Evolutionary conservation across 2,888 invertebrate species (phyloP).

Genomic region (Melitaea athalia): DNA sequence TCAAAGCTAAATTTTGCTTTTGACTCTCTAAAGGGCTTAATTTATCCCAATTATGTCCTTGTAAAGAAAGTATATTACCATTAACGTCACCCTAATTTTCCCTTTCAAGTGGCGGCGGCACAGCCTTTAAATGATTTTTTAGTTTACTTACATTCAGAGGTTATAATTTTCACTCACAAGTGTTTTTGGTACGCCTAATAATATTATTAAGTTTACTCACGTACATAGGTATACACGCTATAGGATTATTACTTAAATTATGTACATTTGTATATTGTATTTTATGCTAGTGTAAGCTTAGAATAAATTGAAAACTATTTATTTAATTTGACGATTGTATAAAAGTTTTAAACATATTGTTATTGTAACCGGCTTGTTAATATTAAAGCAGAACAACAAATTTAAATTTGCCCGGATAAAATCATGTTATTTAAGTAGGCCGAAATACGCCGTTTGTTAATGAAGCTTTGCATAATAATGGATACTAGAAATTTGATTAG

Average conservation of each 20-base stretch:
- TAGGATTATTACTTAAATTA: too few species aligned
- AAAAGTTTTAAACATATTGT: neutral
- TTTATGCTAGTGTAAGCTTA: neutral
- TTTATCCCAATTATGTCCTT: constrained; percentile 31
- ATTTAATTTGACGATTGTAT: neutral
- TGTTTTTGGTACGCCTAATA: neutral
- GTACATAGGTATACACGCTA: neutral
- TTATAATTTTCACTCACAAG: constrained; percentile 1
- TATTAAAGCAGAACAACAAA: constrained; percentile 8
- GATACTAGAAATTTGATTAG: constrained; percentile 60
- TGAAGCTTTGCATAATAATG: constrained; percentile 71
- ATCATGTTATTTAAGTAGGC: constrained; percentile 28
- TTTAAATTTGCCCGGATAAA: constrained; percentile 24
- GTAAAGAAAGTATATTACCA: constrained; percentile 35
- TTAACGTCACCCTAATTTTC: constrained; percentile 35
- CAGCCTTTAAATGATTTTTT: constrained; percentile 31
- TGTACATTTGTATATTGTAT: neutral
- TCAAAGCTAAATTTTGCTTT: constrained; percentile 23
- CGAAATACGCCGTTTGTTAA: constrained; percentile 34
- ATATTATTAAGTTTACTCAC: neutral
- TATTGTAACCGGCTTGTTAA: neutral
- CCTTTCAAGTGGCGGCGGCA: constrained; percentile 27
- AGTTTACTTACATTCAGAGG: constrained; percentile 15
- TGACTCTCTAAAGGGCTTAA: constrained; percentile 17
- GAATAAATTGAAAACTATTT: neutral